Conservation (phyloP, 2,888 invertebrate genomes). For the Drosophila mimica region DNA sequence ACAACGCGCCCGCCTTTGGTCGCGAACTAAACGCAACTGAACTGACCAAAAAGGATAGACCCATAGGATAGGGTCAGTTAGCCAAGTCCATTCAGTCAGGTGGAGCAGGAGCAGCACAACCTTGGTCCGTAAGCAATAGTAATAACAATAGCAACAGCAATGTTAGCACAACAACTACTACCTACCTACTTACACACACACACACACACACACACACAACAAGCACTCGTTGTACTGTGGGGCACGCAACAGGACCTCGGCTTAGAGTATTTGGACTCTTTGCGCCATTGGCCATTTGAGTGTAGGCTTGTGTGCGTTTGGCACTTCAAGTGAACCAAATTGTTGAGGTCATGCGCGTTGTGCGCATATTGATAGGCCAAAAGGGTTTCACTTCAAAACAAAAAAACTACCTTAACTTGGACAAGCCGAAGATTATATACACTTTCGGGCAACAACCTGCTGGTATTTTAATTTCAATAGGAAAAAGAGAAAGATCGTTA, state of each 20-base stretch:
- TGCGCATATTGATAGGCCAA: conserved; percentile 69
- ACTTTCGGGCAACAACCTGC: neutral
- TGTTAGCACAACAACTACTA: conserved; percentile 22
- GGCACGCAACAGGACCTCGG: conserved; percentile 71
- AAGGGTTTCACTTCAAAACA: conserved; percentile 50
- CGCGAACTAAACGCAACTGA: conserved; percentile 80
- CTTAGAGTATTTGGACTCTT: conserved; percentile 6
- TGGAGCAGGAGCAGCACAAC: neutral
- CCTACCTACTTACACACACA: conserved; percentile 17
- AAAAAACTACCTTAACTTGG: neutral
- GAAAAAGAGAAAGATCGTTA: too few relatives aligned
- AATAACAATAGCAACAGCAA: conserved; percentile 23
- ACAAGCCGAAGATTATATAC: neutral
- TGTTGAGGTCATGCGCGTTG: conserved; percentile 80
- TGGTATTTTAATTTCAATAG: too few relatives aligned
- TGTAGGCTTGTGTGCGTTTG: conserved; percentile 62
- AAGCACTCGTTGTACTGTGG: conserved; percentile 34
- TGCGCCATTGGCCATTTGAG: conserved; percentile 23
- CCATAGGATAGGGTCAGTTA: conserved; percentile 62
- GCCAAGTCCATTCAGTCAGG: conserved; percentile 7
- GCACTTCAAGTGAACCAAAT: conserved; percentile 73
- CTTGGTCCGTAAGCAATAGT: conserved; percentile 47
- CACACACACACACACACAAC: conserved; percentile 26
- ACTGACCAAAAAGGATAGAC: conserved; percentile 65
- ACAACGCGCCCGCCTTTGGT: conserved; percentile 73